Base-by-base conservation (phyloP, 2,113 vertebrate genomes). In the Sinocyclocheilus grahami region DNA sequence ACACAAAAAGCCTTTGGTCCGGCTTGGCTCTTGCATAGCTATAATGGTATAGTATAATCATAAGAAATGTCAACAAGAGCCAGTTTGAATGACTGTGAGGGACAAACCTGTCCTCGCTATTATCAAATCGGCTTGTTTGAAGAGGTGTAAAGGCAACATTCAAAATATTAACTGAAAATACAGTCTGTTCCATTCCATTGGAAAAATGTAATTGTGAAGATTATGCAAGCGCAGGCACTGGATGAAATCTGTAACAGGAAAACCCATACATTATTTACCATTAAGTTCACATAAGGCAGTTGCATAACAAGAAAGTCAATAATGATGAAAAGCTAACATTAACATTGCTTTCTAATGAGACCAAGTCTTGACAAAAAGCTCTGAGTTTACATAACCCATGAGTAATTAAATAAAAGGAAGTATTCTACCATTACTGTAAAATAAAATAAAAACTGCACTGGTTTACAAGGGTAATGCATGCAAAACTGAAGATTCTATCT, bases 1-100 rank as follows among this genome's bases (percentile, higher is more conserved):
- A 92, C 93, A 93, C 67, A 91, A 88, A 87, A 95, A 94, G 77
- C 91, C 91, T 78, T 90, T 91, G 67, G 90, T 89, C 89, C 93
- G 90, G 86, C 86, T 88, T 80, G 89, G 86, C 83, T 93, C 91
- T 79, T 91, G 93, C 86, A 89, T 86, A 86, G 91, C 91, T 93
- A 93, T 93, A 48, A 88, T 87, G 88, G 86, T 72, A 78, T 67
- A 86, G 81, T 13, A n/a, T 12, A 82, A 27, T 82, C 58, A 27
- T 86, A 69, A 88, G 82, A 82, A 62, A 82, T 78, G 77, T 76
- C 84, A 87, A 83, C 63, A 84, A 77, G 83, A 89, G 88, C 85
- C 89, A 91, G 85, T 55, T 82, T 76, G 85, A 78, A 27, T 71
- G 77, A 80, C 65, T 48, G 6, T 75, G 85, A 89, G 89, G 90